A percentile compares a stretch with the other conserved stretches of the same genome.
Evolutionary conservation across 2,888 invertebrate species (phyloP).

Genomic region (Drosophila peninsularis): DNA sequence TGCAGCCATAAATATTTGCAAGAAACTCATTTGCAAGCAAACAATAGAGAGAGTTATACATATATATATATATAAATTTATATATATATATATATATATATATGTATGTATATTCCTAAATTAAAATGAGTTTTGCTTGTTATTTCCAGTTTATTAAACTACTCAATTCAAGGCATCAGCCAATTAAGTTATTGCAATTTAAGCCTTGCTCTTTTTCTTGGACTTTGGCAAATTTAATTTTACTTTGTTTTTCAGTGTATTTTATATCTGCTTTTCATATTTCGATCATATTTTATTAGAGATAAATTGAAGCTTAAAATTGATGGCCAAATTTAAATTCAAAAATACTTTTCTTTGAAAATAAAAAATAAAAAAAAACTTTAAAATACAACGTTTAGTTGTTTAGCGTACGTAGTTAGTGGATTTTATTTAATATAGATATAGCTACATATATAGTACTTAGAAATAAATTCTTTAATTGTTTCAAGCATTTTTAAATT

Average conservation of each 20-base stretch:
- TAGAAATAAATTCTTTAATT: no score
- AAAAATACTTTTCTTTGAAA: no score
- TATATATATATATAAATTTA: not conserved
- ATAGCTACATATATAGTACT: no score
- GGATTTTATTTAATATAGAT: no score
- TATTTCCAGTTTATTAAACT: not conserved
- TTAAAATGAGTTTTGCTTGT: not conserved
- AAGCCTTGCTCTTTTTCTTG: no score
- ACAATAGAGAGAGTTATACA: no score
- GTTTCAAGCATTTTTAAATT: no score
- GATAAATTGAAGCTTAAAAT: not conserved
- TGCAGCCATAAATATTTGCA: conserved; percentile 6
- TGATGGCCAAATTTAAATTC: no score
- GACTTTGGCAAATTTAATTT: not conserved
- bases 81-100: not conserved
- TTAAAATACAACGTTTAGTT: no score
- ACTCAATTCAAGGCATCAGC: not conserved
- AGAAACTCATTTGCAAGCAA: conserved; percentile 2
- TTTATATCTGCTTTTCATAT: not conserved
- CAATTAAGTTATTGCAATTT: not conserved
- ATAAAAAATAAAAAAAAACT: no score
- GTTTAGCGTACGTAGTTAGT: no score
- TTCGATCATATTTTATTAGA: not conserved
- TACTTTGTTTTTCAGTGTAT: not conserved
- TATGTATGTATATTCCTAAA: not conserved